phyloP scores from a whole-genome alignment of 2,797 vertebrate genomes.

The Pyrocephalus nanus region DNA sequence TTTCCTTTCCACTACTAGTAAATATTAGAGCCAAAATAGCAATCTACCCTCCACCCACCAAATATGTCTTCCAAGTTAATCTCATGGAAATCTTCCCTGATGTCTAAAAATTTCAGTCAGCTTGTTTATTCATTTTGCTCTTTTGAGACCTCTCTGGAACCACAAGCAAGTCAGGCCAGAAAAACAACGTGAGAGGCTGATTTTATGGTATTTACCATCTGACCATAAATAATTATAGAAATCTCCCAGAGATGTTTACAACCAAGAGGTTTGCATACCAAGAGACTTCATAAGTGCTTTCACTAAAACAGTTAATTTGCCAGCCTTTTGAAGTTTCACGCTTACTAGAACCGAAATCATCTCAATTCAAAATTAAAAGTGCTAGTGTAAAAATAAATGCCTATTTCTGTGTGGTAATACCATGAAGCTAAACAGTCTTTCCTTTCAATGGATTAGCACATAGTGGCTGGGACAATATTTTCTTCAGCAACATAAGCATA shows the following conservation, averaged over 20 bases:
- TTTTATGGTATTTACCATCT: conserved; percentile 15
- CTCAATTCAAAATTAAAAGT: neutral
- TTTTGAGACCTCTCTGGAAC: neutral
- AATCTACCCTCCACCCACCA: neutral
- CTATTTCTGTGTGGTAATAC: neutral
- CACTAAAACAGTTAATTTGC: neutral
- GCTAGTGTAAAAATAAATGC: neutral
- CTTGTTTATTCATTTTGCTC: neutral
- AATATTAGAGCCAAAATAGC: neutral
- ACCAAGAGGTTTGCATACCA: neutral
- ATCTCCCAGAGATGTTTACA: conserved; percentile 4
- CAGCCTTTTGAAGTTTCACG: neutral
- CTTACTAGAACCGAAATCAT: neutral
- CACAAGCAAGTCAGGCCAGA: neutral
- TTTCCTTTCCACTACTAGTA: neutral
- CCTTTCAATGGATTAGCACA: neutral
- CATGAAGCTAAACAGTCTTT: neutral
- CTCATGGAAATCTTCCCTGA: neutral
- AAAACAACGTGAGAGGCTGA: neutral
- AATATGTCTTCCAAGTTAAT: neutral
- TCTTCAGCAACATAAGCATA: neutral
- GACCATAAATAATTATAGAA: conserved; percentile 21
- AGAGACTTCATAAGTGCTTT: neutral
- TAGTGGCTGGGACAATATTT: neutral
- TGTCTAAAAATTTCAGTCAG: neutral